phyloP scores from a whole-genome alignment of 2,888 invertebrate genomes.

The Ischnura elegans region DNA sequence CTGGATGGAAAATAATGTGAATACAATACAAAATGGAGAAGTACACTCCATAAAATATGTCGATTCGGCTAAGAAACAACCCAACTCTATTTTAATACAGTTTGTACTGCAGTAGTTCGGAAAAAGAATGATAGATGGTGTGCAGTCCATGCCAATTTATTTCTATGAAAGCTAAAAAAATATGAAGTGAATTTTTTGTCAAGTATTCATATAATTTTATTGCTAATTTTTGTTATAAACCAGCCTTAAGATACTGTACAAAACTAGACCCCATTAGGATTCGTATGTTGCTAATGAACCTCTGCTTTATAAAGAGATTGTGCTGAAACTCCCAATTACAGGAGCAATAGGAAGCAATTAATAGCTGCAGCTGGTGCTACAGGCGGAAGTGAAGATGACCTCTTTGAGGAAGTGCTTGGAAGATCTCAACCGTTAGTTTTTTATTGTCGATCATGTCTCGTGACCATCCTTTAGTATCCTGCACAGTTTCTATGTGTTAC shows the following conservation, averaged over 20 bases:
- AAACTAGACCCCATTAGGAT: slow-evolving; percentile 2
- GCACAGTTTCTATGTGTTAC: slow-evolving; percentile 68
- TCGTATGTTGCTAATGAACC: neutral
- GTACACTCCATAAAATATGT: too few species aligned
- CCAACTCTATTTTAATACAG: too few species aligned
- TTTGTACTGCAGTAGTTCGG: too few species aligned
- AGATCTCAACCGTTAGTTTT: slow-evolving; percentile 62
- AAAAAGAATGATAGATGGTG: too few species aligned
- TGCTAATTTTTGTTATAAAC: too few species aligned
- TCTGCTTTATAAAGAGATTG: slow-evolving; percentile 56
- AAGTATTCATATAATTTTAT: too few species aligned
- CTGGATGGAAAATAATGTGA: too few species aligned
- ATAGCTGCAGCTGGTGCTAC: slow-evolving; percentile 57
- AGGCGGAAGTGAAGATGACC: slow-evolving; percentile 58
- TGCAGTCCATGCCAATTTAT: too few species aligned
- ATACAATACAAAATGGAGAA: too few species aligned
- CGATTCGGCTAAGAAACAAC: too few species aligned
- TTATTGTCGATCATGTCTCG: slow-evolving; percentile 62
- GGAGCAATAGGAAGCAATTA: slow-evolving; percentile 67
- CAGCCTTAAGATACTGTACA: neutral
- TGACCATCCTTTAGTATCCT: slow-evolving; percentile 68
- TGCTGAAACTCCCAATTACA: slow-evolving; percentile 57
- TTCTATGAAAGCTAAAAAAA: too few species aligned
- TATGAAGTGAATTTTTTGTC: too few species aligned
- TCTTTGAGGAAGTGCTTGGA: slow-evolving; percentile 62